These are phyloP conservation scores for Agrilus planipennis DNA, from an alignment of 1,140 invertebrate species.

Conservation along the genomic window DNA sequence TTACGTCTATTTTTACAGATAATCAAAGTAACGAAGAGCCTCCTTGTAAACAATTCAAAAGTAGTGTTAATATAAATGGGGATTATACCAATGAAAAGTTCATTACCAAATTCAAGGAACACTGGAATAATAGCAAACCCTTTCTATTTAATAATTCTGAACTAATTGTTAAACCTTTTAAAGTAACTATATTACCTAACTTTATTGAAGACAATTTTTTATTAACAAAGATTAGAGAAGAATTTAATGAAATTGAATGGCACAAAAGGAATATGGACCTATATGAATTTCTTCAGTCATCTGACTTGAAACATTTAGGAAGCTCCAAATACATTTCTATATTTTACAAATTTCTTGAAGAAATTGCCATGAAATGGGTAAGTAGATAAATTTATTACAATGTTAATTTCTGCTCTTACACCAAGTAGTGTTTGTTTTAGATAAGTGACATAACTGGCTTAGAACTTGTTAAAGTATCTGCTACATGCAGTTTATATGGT, in stretches of 20 bases:
- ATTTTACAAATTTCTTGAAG: slow-evolving; percentile 44
- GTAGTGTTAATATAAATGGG: neutral
- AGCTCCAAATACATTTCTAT: slow-evolving; percentile 37
- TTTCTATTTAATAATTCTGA: slow-evolving; percentile 27
- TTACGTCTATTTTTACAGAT: too few relatives aligned
- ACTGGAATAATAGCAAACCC: slow-evolving; percentile 28
- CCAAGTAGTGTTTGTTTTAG: too few relatives aligned
- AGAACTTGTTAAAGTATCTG: slow-evolving; percentile 48
- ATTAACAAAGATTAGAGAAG: slow-evolving; percentile 45
- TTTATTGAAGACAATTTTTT: slow-evolving; percentile 39
- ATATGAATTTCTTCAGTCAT: slow-evolving; percentile 59
- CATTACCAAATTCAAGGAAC: slow-evolving; percentile 25
- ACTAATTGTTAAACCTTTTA: slow-evolving; percentile 38
- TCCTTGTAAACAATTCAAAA: neutral
- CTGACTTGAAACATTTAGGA: slow-evolving; percentile 47
- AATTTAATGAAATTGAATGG: slow-evolving; percentile 53
- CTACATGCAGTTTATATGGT: slow-evolving; percentile 57
- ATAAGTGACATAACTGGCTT: slow-evolving; percentile 47
- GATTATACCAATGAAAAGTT: slow-evolving; percentile 9
- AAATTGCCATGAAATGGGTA: slow-evolving; percentile 44
- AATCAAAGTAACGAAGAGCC: too few relatives aligned
- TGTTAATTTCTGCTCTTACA: too few relatives aligned
- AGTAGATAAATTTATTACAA: slow-evolving; percentile 1
- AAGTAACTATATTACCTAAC: slow-evolving; percentile 45
- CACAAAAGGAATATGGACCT: slow-evolving; percentile 52